Percentiles rank a stretch among this genome's conserved stretches.
These are phyloP conservation scores for Lucilia sericata DNA, from an alignment of 1,140 invertebrate species.

Conservation along the genomic window DNA sequence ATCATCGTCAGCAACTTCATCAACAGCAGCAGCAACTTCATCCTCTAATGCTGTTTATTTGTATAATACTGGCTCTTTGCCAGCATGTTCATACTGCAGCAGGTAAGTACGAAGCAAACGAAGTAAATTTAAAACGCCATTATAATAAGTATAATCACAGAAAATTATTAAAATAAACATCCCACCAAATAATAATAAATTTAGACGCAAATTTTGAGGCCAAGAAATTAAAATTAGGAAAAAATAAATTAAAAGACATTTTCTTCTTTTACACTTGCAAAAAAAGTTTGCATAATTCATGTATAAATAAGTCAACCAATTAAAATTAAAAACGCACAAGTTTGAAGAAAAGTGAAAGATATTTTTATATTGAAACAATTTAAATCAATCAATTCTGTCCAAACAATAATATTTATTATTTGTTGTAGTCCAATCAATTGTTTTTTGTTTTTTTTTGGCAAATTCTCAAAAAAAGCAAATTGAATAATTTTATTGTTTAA, in stretches of 20 bases:
- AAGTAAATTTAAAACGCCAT: neutral
- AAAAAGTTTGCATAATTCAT: neutral
- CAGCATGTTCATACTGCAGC: constrained; percentile 27
- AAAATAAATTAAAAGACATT: neutral
- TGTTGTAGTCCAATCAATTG: neutral
- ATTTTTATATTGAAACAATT: neutral
- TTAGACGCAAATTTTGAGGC: neutral
- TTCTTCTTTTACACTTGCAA: neutral
- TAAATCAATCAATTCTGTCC: neutral
- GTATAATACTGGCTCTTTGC: constrained; percentile 32
- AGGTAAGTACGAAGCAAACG: constrained; percentile 27
- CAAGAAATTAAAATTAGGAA: neutral
- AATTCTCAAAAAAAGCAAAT: neutral
- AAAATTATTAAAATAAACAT: neutral
- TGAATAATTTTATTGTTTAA: neutral
- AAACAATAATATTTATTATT: neutral
- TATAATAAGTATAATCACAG: constrained; percentile 15
- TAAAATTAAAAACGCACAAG: neutral
- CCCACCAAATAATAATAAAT: neutral
- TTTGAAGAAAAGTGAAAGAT: neutral
- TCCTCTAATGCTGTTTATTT: neutral
- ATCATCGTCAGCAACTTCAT: neutral
- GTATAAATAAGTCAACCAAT: neutral
- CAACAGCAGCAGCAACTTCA: neutral
- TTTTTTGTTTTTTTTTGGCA: neutral